A percentile compares a stretch with the other conserved stretches of the same genome.
phyloP scores from a whole-genome alignment of 23 tunicate species.

The Oikopleura vanhoeffeni region DNA sequence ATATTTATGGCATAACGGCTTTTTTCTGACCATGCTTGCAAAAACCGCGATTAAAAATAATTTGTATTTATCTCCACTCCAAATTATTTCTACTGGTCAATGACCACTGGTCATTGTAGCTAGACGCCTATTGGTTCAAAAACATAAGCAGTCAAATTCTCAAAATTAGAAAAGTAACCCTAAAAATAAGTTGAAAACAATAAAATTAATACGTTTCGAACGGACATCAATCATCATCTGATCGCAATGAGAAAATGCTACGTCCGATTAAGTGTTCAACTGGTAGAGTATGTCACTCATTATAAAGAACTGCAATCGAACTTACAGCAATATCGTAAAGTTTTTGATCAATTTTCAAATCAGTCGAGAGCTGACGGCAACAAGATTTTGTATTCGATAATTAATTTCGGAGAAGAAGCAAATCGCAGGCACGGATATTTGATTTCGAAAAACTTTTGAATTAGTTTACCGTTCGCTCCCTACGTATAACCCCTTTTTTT shows the following conservation, averaged over 20 bases:
- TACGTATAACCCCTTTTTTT: too few species aligned
- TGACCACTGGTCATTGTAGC: too few species aligned
- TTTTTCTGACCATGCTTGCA: too few species aligned
- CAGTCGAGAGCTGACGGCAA: background rate
- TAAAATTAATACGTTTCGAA: too few species aligned
- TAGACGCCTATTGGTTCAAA: too few species aligned
- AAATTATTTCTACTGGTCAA: too few species aligned
- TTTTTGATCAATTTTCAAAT: background rate
- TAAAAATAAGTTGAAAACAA: too few species aligned
- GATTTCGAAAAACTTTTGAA: too few species aligned
- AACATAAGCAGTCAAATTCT: too few species aligned
- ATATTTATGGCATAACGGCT: too few species aligned
- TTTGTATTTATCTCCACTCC: background rate
- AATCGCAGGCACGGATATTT: background rate
- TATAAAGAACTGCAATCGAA: background rate
- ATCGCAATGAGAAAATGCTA: background rate
- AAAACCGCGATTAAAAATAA: background rate
- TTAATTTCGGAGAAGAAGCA: background rate
- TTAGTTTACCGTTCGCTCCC: too few species aligned
- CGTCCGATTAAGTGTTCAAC: background rate
- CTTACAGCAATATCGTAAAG: background rate
- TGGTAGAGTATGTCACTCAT: background rate
- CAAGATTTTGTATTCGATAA: background rate
- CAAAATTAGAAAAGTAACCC: too few species aligned
- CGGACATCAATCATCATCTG: background rate